A percentile compares a stretch with the other conserved stretches of the same genome.
Conservation (phyloP, 1,140 invertebrate species). For the Aphelenchoides besseyi region DNA sequence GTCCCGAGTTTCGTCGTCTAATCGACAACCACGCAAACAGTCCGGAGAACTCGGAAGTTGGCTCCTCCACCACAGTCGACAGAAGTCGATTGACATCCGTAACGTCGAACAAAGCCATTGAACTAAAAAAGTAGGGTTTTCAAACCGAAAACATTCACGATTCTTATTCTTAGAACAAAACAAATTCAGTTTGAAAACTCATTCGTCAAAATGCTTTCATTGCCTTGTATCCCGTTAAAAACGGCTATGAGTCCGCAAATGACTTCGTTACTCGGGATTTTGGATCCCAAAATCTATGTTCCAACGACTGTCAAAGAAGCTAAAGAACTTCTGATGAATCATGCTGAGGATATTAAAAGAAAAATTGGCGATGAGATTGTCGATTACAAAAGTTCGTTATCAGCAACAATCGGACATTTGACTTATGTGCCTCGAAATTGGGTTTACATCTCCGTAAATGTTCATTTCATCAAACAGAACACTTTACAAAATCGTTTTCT, state of each 20-base stretch:
- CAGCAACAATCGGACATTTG: not conserved
- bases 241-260: not conserved
- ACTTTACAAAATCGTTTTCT: not conserved
- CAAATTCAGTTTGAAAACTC: not conserved
- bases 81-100: not conserved
- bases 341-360: not conserved
- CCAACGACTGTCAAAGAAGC: not conserved
- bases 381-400: not conserved
- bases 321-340: not conserved
- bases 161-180: conserved; percentile 9
- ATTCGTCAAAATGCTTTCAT: not conserved
- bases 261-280: not conserved
- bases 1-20: not conserved
- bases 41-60: not conserved
- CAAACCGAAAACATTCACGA: not conserved
- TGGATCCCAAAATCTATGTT: not conserved
- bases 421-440: not conserved
- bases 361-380: not conserved
- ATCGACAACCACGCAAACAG: not conserved
- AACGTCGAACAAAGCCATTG: not conserved
- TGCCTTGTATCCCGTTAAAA: not conserved
- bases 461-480: conserved; percentile 2
- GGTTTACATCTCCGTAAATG: not conserved
- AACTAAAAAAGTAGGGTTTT: not conserved
- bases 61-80: not conserved